A percentile compares a stretch with the other conserved stretches of the same genome.
Evolutionary conservation across 2,113 vertebrate genomes (phyloP).

Genomic region (Spea bombifrons): DNA sequence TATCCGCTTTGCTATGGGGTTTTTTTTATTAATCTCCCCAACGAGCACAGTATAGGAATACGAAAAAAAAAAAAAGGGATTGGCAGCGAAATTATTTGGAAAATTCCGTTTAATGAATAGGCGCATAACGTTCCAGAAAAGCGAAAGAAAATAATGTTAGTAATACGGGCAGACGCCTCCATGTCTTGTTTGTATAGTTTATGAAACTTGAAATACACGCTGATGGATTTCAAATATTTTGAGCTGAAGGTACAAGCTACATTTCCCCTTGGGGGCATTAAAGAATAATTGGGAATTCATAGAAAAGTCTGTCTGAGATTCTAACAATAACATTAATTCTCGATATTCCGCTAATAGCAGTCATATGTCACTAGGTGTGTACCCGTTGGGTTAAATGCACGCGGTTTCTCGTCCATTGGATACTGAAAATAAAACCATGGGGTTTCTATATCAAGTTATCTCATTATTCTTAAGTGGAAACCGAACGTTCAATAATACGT

Average conservation of each 20-base stretch:
- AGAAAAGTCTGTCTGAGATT: background rate
- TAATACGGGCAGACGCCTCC: constrained; percentile 28
- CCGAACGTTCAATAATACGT: no score
- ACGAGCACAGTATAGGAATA: background rate
- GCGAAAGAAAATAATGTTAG: constrained; percentile 23
- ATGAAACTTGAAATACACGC: constrained; percentile 5
- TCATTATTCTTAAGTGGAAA: no score
- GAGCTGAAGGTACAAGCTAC: background rate
- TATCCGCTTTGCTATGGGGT: background rate
- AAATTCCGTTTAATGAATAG: constrained; percentile 21
- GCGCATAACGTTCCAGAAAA: constrained; percentile 4
- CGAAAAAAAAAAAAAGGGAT: background rate
- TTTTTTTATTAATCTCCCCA: background rate
- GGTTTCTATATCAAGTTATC: no score
- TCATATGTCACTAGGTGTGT: no score
- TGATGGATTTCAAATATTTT: constrained; percentile 21
- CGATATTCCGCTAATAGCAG: no score
- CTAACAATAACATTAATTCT: background rate
- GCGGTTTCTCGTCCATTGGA: no score
- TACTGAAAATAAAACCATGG: no score
- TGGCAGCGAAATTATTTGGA: constrained; percentile 14
- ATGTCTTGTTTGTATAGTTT: constrained; percentile 40
- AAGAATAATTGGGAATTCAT: constrained; percentile 23
- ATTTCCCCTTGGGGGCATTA: constrained; percentile 19
- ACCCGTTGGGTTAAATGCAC: no score